Base-by-base conservation (phyloP, 1,140 invertebrate species). In the Zaprionus ornatus region DNA sequence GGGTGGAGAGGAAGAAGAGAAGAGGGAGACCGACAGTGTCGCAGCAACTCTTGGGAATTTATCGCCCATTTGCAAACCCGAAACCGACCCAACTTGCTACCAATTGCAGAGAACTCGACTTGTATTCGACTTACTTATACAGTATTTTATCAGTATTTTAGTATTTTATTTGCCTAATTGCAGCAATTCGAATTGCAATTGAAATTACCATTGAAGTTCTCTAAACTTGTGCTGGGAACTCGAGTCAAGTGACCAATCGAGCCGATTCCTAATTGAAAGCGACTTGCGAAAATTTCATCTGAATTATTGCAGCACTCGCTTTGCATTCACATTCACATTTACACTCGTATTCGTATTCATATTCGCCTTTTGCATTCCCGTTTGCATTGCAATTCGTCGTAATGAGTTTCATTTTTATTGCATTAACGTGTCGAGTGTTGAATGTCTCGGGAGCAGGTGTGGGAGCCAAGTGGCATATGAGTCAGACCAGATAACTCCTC, bases 331-430 rank as follows among this genome's bases (percentile, higher is more conserved):
- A 27, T 29, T 64, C 35, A 7, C 9, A 23, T 52, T 50, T 13
- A 37, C n/a, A 55, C 21, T 32, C 40, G 29, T 32, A 21, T 63
- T 37, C 37, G 13, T 37, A 7, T 32, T 32, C 29, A 9, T 32
- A n/a, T 40, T 15, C 37, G 25, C 19, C 60, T 55, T 61, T 10
- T 32, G 29, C 29, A 32, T 10, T 56, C 37, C 42, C 67, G 4
- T 62, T 74, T 54, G 27, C 59, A 19, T 48, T 48, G n/a, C n/a
- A 17, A 77, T 70, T 77, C 77, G 48, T 59, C 61, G 80, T 82
- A 82, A 83, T 83, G 80, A 83, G 76, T 83, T 83, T 83, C 72
- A 82, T 66, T 77, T 87, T 79, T 79, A 82, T 81, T 75, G 64
- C 79, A 62, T 73, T 80, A 86, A 85, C 67, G 82, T 82, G 82